Base-by-base conservation (phyloP, 2,113 vertebrate genomes). In the Seriola rivoliana region DNA sequence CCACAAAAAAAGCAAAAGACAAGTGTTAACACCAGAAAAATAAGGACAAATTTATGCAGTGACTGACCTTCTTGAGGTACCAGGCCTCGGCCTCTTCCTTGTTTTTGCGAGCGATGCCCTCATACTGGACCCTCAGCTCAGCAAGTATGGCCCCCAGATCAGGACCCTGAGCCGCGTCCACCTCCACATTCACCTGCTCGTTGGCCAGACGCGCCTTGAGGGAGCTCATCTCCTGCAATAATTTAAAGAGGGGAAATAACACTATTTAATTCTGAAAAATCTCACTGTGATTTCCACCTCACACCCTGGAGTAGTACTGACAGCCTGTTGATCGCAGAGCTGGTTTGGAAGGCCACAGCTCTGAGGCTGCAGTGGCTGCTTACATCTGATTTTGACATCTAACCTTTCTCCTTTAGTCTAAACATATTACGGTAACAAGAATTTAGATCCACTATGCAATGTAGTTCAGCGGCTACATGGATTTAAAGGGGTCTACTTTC, bases 21-120 rank as follows among this genome's bases (percentile, higher is more conserved):
- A 32, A 21, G 25, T 19, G 8, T 40, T 4, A 36, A 34, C 4
- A 19, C 6, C 5, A n/a, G 3, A 34, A 54, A 12, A 44, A 38
- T 2, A 14, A 21, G n/a, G 19, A 10, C 0, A 4, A 23, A 42
- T 60, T 42, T 0, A 17, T 9, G 46, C 44, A 65, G 13, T 1
- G 36, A 81, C 88, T 64, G 52, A 96, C 96, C 95, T 96, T 96
- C 85, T 93, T 95, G 9, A 95, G 87, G 85, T 95, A 96, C 94
- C 95, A 96, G 71, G 90, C 38, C 72, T 96, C 95, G 0, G 95
- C 89, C 2, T 96, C 95, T 54, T 95, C 95, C 80, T 96, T 96
- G 92, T 96, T 96, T 82, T 96, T 96, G 59, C 92, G 92, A 23
- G 94, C 79, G 7, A 96, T 95, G 25, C 93, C 92, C 65, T 96